Evolutionary conservation across 1,140 invertebrate species (phyloP).

Genomic region (Philaenus spumarius): DNA sequence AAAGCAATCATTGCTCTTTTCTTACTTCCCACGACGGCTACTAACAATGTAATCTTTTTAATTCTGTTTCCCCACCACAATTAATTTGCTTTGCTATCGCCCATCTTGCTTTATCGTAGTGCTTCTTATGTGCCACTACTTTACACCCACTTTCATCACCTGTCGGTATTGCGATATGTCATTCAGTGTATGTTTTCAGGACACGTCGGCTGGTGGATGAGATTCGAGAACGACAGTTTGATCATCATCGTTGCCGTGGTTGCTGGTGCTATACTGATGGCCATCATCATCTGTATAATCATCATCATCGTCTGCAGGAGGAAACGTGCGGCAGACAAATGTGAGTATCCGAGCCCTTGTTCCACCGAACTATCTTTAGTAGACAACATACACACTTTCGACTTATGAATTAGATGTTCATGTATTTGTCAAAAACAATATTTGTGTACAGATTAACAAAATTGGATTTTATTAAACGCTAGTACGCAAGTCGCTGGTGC

Average conservation of each 20-base stretch:
- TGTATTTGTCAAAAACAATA: too few species aligned
- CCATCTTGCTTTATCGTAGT: too few species aligned
- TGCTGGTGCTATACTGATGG: conserved; percentile 62
- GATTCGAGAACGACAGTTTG: conserved; percentile 64
- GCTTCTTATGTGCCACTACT: too few species aligned
- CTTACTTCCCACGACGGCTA: too few species aligned
- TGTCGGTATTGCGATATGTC: too few species aligned
- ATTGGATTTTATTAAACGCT: neutral
- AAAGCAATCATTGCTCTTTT: too few species aligned
- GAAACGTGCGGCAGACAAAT: conserved; percentile 74
- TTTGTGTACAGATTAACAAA: too few species aligned
- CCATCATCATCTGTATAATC: conserved; percentile 73
- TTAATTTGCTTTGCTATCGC: too few species aligned
- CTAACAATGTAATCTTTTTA: too few species aligned
- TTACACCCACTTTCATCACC: too few species aligned
- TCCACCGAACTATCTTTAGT: conserved; percentile 11
- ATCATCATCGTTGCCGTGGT: conserved; percentile 67
- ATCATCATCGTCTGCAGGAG: conserved; percentile 74
- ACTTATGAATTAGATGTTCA: neutral
- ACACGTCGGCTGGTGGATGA: conserved; percentile 66
- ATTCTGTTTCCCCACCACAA: too few species aligned
- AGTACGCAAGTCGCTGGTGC: neutral
- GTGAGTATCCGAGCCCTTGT: conserved; percentile 52
- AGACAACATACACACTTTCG: neutral
- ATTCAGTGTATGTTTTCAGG: too few species aligned